phyloP scores from a whole-genome alignment of 2,113 vertebrate genomes.

The Toxotes chatareus region DNA sequence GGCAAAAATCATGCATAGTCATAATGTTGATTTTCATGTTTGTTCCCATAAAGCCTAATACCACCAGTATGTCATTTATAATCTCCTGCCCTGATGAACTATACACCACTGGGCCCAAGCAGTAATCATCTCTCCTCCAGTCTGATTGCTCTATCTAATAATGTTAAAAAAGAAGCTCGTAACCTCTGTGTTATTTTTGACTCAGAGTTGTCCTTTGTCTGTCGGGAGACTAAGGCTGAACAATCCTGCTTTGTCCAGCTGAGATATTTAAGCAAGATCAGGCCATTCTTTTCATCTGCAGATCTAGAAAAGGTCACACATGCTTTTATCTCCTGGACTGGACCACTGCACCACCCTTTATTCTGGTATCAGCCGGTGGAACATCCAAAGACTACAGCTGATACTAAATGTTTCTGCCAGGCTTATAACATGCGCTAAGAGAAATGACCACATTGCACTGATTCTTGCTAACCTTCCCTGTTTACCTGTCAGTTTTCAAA shows the following conservation, averaged over 20 bases:
- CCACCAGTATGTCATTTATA: neutral
- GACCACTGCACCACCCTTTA: neutral
- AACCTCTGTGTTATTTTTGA: neutral
- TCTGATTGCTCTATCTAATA: neutral
- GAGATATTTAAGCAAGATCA: neutral
- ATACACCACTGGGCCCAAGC: neutral
- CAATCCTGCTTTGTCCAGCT: neutral
- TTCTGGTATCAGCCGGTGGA: neutral
- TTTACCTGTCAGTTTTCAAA: neutral
- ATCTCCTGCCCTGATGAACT: neutral
- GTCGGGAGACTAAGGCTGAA: neutral
- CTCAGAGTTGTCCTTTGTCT: neutral
- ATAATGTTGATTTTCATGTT: neutral
- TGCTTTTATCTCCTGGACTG: neutral
- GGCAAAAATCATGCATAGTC: neutral
- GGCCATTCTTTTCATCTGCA: constrained; percentile 4
- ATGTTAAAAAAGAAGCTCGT: neutral
- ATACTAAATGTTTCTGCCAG: neutral
- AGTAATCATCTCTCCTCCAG: neutral
- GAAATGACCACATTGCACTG: neutral
- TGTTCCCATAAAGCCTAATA: neutral
- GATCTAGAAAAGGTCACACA: neutral
- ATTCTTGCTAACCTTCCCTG: neutral
- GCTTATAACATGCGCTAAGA: neutral
- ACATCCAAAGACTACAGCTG: neutral